These are phyloP conservation scores for Archocentrus centrarchus DNA, from an alignment of 2,113 vertebrate genomes.

Conservation along the genomic window DNA sequence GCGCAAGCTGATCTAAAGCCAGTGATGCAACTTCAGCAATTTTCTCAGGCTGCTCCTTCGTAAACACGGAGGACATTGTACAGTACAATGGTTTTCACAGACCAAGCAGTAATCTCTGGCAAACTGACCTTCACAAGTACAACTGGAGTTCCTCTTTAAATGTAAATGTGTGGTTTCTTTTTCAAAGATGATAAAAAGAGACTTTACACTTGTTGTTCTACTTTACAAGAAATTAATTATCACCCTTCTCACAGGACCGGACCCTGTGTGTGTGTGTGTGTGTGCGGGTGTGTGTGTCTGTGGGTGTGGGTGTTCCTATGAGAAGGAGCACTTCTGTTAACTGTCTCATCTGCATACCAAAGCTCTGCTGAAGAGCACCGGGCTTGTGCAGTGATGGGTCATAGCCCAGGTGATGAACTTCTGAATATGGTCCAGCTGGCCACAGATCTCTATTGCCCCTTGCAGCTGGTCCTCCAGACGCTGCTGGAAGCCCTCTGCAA, in stretches of 20 bases:
- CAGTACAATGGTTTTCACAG: not conserved
- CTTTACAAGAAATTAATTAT: not conserved
- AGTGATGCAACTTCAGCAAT: slow-evolving; percentile 10
- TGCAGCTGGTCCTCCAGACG: slow-evolving; percentile 93
- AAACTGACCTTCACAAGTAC: not conserved
- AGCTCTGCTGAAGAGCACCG: slow-evolving; percentile 97
- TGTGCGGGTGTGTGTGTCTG: not conserved
- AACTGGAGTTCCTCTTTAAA: not conserved
- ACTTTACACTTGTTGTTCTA: not conserved
- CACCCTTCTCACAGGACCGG: not conserved
- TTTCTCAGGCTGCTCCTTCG: slow-evolving; percentile 13
- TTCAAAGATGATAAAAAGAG: not conserved
- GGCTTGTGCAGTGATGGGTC: slow-evolving; percentile 89
- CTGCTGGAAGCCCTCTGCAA: slow-evolving; percentile 90
- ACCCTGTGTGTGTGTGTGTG: slow-evolving; percentile 11
- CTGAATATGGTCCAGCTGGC: slow-evolving; percentile 94
- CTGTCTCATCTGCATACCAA: slow-evolving; percentile 84
- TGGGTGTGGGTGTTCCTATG: not conserved
- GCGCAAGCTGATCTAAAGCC: not conserved
- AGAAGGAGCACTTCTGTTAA: not conserved
- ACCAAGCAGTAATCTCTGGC: not conserved
- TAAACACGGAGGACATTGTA: not conserved
- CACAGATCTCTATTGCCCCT: slow-evolving; percentile 88
- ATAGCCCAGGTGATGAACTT: slow-evolving; percentile 97
- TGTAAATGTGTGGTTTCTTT: not conserved